Conservation (phyloP, 2,113 vertebrate genomes). For the Elephas maximus region DNA sequence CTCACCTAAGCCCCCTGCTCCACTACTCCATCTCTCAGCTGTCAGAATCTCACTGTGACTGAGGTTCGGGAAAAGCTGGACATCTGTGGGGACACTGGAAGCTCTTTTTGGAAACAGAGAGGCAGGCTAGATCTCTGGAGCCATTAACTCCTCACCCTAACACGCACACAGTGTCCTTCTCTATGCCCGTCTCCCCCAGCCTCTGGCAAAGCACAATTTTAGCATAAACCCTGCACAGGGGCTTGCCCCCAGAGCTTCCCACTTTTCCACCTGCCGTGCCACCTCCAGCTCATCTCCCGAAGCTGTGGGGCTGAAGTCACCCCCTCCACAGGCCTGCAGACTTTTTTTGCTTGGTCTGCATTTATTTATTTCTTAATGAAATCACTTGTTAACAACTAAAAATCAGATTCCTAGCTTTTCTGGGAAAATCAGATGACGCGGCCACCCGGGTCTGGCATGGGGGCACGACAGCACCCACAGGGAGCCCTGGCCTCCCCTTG, state of each 20-base stretch:
- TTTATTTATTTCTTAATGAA: background rate
- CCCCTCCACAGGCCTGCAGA: background rate
- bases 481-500: background rate
- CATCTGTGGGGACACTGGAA: background rate
- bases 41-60: background rate
- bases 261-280: background rate
- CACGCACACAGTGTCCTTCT: rapidly evolving
- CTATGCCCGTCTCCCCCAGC: background rate
- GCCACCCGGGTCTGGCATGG: background rate
- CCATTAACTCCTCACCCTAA: rapidly evolving
- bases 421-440: background rate
- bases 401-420: conserved; percentile 13
- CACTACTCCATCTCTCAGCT: background rate
- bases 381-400: background rate
- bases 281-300: background rate
- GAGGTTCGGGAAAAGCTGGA: background rate
- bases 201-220: background rate
- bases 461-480: rapidly evolving
- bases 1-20: background rate
- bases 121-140: background rate
- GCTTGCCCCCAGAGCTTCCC: background rate
- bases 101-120: background rate
- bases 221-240: background rate
- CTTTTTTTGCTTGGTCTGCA: background rate
- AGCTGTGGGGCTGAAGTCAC: background rate